These are phyloP conservation scores for Lasioglossum figueresi DNA, from an alignment of 2,888 invertebrate genomes.

Conservation along the genomic window DNA sequence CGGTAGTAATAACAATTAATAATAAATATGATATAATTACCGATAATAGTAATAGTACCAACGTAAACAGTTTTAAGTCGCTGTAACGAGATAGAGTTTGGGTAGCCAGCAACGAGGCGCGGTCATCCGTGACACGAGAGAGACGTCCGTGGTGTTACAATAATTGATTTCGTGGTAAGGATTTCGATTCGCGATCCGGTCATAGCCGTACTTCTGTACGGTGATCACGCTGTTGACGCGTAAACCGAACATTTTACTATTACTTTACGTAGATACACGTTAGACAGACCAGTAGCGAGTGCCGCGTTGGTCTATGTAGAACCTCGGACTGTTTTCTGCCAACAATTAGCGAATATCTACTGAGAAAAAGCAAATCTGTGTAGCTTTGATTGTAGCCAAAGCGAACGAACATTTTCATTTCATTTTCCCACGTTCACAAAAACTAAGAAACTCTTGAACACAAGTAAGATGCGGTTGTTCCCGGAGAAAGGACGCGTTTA, in stretches of 20 bases:
- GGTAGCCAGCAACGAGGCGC: slow-evolving; percentile 67
- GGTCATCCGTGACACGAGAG: slow-evolving; percentile 56
- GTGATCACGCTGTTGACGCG: neutral
- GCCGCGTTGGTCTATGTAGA: slow-evolving; percentile 30
- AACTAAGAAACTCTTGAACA: neutral
- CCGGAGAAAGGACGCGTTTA: neutral
- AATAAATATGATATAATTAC: slow-evolving; percentile 21
- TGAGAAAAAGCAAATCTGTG: slow-evolving; percentile 7
- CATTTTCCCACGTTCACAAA: neutral
- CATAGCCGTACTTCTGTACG: slow-evolving; percentile 57
- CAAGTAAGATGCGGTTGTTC: neutral
- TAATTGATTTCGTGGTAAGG: slow-evolving; percentile 66
- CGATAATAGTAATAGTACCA: slow-evolving; percentile 32
- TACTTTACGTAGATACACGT: slow-evolving; percentile 38
- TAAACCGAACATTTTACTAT: slow-evolving; percentile 34
- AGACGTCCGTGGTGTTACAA: slow-evolving; percentile 77
- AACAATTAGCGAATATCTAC: slow-evolving; percentile 1
- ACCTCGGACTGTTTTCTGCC: slow-evolving; percentile 3
- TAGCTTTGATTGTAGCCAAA: neutral
- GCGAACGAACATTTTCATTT: neutral
- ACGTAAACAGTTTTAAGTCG: slow-evolving; percentile 45
- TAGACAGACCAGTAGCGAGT: slow-evolving; percentile 54
- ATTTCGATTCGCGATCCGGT: slow-evolving; percentile 57
- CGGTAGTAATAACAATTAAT: slow-evolving; percentile 33
- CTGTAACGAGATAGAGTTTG: slow-evolving; percentile 41